Evolutionary conservation across 2,113 vertebrate species (phyloP).

Genomic region (Scophthalmus maximus): DNA sequence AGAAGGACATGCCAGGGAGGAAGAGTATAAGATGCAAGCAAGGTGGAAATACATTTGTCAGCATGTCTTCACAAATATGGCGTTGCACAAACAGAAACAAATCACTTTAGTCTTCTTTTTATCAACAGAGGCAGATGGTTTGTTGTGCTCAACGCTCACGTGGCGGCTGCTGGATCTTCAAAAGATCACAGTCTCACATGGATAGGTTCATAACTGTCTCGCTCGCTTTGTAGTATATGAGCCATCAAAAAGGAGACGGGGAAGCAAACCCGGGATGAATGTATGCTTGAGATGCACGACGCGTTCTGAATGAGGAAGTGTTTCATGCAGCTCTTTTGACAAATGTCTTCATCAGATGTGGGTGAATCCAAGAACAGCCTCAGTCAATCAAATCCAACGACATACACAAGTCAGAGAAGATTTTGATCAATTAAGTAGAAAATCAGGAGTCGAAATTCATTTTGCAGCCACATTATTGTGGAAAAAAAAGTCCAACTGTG

Average conservation of each 20-base stretch:
- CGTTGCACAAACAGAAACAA: constrained; percentile 16
- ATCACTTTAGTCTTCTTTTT: not conserved
- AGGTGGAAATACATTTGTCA: constrained; percentile 6
- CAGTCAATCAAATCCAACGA: constrained; percentile 1
- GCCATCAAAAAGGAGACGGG: not conserved
- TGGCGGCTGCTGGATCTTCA: not conserved
- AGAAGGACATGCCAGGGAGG: not conserved
- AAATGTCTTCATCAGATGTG: not conserved
- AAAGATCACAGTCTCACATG: not conserved
- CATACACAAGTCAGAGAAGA: not conserved
- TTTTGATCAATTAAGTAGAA: not conserved
- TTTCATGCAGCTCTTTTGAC: constrained; percentile 5
- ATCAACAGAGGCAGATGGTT: not conserved
- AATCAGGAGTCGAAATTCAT: not conserved
- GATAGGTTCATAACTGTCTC: not conserved
- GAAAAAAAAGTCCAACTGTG: no score
- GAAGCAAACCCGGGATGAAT: not conserved
- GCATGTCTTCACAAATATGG: not conserved
- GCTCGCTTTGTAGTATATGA: not conserved
- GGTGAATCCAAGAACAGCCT: not conserved
- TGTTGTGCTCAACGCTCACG: not conserved
- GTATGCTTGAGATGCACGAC: not conserved
- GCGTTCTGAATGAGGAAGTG: not conserved
- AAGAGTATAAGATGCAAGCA: not conserved
- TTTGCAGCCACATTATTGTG: not conserved